These are phyloP conservation scores for Oscheius sp. DNA, from an alignment of 2,888 invertebrate genomes.

Conservation along the genomic window DNA sequence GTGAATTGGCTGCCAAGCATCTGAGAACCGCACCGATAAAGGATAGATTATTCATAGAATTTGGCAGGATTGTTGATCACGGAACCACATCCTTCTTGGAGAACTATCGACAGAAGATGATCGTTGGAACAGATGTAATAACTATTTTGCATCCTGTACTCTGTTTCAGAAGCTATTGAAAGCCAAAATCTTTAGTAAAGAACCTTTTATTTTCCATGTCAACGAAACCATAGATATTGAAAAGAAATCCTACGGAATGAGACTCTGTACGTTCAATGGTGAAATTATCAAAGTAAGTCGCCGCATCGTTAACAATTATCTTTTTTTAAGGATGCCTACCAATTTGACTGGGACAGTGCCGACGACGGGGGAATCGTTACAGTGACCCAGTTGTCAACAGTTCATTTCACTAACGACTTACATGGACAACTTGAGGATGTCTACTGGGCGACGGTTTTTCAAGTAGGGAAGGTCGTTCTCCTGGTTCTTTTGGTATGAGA, in stretches of 20 bases:
- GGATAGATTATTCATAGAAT: constrained; percentile 50
- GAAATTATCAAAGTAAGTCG: constrained; percentile 38
- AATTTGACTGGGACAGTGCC: constrained; percentile 45
- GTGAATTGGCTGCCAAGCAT: constrained; percentile 30
- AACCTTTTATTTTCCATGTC: constrained; percentile 56
- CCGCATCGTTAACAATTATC: too few relatives aligned
- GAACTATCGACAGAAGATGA: constrained; percentile 39
- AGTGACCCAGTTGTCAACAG: constrained; percentile 41
- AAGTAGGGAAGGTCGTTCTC: constrained; percentile 47
- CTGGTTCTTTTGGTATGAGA: constrained; percentile 37
- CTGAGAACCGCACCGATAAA: constrained; percentile 35
- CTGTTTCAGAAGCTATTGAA: constrained; percentile 44
- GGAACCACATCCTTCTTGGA: constrained; percentile 13
- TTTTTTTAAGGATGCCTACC: constrained; percentile 36
- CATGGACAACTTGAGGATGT: background rate
- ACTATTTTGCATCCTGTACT: background rate
- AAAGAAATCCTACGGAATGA: constrained; percentile 51
- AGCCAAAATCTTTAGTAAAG: constrained; percentile 44
- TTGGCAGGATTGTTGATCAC: constrained; percentile 33
- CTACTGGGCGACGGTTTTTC: constrained; percentile 45
- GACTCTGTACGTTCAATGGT: constrained; percentile 56
- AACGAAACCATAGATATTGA: constrained; percentile 47
- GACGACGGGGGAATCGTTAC: constrained; percentile 32
- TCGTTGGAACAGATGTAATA: constrained; percentile 40
- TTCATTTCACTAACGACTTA: constrained; percentile 45